Evolutionary conservation across 2,797 vertebrate genomes (phyloP), one percentile per base, ranked within the genome.

Genomic region (Hephaestus fuliginosus): DNA sequence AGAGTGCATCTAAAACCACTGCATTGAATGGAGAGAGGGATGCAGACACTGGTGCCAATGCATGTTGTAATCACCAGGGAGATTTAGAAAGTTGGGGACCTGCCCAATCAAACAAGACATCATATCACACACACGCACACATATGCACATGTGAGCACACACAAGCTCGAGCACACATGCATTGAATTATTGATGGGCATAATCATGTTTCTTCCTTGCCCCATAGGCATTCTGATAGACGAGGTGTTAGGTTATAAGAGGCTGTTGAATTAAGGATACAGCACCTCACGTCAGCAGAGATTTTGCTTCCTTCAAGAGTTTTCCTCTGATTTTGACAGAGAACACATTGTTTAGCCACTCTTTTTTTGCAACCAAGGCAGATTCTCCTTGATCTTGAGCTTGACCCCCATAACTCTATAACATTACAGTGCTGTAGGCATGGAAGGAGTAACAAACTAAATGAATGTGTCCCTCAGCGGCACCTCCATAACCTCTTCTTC

Each of bases 131-230:
- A 71, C 80, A 78, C 64, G 67, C 77, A 72, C 83, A 63, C 53
- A n/a, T 36, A 62, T 36, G 18, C 69, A 72, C 73, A 57, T 48
- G 53, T 3, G 13, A 58, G 51, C 5, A 1, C 53, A 39, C 81
- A 62, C 49, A 64, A 68, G 81, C 64, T 11, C 78, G 69, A 49
- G 63, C 81, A 83, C 84, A 70, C 85, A 85, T 55, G 75, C 80
- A 87, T 88, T 95, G 94, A 94, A 94, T 94, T 95, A 95, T 95
- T 95, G 92, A 95, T 94, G 91, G 91, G 74, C 89, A 94, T 95
- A 95, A 94, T 95, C 91, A 86, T 93, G 92, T 95, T 94, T 94
- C 91, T 91, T 90, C 88, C 85, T 84, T 83, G 87, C 80, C 84
- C 91, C 87, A 81, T 86, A 93, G 91, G 92, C 89, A 77, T 89